phyloP scores from a whole-genome alignment of 2,113 vertebrate species.

The Cephalopterus ornatus region DNA sequence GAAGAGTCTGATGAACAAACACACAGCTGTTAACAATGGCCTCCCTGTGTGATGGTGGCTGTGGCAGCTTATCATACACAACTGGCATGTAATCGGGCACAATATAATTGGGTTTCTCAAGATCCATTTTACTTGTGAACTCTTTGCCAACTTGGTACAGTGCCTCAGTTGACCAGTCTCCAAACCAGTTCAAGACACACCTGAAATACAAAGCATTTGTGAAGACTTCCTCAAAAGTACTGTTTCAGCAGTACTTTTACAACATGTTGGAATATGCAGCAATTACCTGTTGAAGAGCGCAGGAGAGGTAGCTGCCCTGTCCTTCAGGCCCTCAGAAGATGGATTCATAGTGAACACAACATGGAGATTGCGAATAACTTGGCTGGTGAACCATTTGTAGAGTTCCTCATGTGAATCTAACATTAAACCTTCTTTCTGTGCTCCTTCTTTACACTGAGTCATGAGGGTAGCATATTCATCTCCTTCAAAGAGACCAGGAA shows the following conservation, averaged over 20 bases:
- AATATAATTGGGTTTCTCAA: conserved; percentile 96
- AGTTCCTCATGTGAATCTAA: conserved; percentile 97
- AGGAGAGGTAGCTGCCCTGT: conserved; percentile 95
- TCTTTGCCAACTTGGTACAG: conserved; percentile 98
- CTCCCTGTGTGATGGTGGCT: conserved; percentile 90
- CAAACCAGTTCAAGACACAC: conserved; percentile 99
- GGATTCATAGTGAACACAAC: conserved; percentile 99
- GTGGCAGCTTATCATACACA: conserved; percentile 93
- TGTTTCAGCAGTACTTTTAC: not conserved
- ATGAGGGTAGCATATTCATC: conserved; percentile 97
- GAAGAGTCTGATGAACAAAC: conserved; percentile 96
- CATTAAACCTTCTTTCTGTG: conserved; percentile 98
- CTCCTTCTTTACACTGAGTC: conserved; percentile 98
- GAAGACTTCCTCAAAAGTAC: not conserved
- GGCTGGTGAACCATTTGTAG: conserved; percentile 99
- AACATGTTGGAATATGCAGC: accelerated
- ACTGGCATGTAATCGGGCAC: conserved; percentile 98
- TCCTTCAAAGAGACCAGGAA: conserved; percentile 96
- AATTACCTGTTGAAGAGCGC: conserved; percentile 97
- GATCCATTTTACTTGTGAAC: conserved; percentile 98
- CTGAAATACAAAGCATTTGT: conserved; percentile 56
- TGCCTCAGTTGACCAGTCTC: conserved; percentile 98
- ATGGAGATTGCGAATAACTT: conserved; percentile 97
- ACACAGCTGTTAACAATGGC: conserved; percentile 98
- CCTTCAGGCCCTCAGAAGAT: conserved; percentile 97